These are phyloP conservation scores for Hyles lineata DNA, from an alignment of 2,888 invertebrate genomes.

Conservation along the genomic window DNA sequence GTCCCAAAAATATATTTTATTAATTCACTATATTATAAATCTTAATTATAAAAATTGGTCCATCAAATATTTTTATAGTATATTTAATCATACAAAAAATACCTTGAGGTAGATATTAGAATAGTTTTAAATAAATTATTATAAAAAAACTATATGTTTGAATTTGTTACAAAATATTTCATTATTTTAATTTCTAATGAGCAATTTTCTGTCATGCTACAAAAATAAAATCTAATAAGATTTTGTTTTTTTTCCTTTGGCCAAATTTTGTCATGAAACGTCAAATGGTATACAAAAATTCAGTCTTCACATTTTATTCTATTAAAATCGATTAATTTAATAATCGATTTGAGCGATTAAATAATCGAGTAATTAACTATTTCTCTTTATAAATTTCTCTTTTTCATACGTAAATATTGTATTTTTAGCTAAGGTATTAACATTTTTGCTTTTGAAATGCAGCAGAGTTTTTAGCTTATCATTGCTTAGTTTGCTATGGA, in stretches of 20 bases:
- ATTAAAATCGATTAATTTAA: not conserved
- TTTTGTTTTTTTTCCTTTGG: slow-evolving; percentile 7
- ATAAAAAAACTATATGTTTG: not conserved
- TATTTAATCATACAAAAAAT: not conserved
- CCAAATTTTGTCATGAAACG: slow-evolving; percentile 29
- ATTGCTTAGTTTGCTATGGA: slow-evolving; percentile 54
- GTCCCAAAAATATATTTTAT: not conserved
- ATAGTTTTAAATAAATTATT: not conserved
- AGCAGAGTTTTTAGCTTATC: slow-evolving; percentile 60
- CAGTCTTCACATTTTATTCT: slow-evolving; percentile 23
- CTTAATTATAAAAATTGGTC: not conserved
- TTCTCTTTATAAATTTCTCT: slow-evolving; percentile 62
- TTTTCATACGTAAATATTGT: slow-evolving; percentile 68
- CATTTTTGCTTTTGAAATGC: slow-evolving; percentile 64
- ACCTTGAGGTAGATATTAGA: slow-evolving; percentile 19
- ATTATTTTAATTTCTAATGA: not conserved
- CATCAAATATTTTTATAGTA: not conserved
- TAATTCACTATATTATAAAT: not conserved
- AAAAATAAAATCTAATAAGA: not conserved
- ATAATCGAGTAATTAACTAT: slow-evolving; percentile 40
- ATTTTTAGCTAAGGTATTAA: slow-evolving; percentile 60
- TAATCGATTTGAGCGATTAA: slow-evolving; percentile 1
- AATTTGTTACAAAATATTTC: not conserved
- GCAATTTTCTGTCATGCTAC: not conserved
- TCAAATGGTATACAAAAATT: slow-evolving; percentile 29